These are phyloP conservation scores for Nautilus pompilius DNA, from an alignment of 1,140 invertebrate species.

Conservation along the genomic window DNA sequence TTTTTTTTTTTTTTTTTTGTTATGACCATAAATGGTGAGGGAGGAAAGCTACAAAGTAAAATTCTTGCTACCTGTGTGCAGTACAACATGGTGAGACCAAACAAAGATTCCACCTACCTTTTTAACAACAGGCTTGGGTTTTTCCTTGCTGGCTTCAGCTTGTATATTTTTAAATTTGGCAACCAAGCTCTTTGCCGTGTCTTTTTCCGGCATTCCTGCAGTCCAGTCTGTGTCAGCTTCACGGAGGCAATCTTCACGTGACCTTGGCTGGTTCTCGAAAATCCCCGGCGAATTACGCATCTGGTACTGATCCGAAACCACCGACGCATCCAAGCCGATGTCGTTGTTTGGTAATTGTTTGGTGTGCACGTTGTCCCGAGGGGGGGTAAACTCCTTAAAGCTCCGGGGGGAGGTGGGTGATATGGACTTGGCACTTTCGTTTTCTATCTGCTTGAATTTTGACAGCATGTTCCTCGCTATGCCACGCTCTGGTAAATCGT, in stretches of 20 bases:
- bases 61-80: too few relatives aligned
- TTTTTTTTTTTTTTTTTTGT: too few relatives aligned
- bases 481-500: conserved; percentile 44
- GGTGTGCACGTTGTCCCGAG: conserved; percentile 29
- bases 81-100: background rate
- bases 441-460: conserved; percentile 41
- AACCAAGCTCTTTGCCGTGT: conserved; percentile 41
- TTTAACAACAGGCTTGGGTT: conserved; percentile 28
- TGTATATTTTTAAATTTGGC: conserved; percentile 42
- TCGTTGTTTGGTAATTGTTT: conserved; percentile 16
- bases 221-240: conserved; percentile 39
- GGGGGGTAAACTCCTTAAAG: conserved; percentile 45
- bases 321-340: conserved; percentile 31
- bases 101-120: conserved; percentile 26
- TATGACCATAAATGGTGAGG: too few relatives aligned
- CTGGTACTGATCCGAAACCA: conserved; percentile 45
- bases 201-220: conserved; percentile 35
- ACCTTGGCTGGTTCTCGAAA: conserved; percentile 37
- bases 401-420: conserved; percentile 23
- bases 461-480: conserved; percentile 42
- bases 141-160: conserved; percentile 31
- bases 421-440: conserved; percentile 22
- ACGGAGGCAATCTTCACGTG: conserved; percentile 22
- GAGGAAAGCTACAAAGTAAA: too few relatives aligned
- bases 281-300: conserved; percentile 24